Percentiles rank a stretch among this genome's conserved stretches.
Conservation (phyloP, 2,888 invertebrate species). For the Prosopocoilus inquinatus region DNA sequence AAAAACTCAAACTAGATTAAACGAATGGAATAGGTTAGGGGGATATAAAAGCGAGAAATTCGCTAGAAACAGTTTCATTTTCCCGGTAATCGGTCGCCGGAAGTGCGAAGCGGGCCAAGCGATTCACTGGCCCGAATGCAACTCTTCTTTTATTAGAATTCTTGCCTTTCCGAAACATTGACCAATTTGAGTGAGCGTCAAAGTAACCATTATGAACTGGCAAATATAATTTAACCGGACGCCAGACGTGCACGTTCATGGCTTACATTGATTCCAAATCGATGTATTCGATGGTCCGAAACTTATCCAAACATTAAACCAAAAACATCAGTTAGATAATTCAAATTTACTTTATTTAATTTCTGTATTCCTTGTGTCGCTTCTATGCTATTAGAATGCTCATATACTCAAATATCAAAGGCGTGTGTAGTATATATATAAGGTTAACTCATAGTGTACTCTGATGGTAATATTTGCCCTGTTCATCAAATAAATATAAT, state of each 20-base stretch:
- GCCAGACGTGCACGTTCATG: conserved; percentile 21
- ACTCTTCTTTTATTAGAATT: conserved; percentile 47
- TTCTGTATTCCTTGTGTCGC: no score
- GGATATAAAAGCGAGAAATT: conserved; percentile 25
- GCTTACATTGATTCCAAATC: not conserved
- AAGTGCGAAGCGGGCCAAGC: conserved; percentile 31
- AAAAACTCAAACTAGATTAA: conserved; percentile 2
- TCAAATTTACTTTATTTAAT: no score
- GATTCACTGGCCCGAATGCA: conserved; percentile 38
- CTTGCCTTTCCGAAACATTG: conserved; percentile 48
- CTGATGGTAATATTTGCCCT: no score
- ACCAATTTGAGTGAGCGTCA: conserved; percentile 46
- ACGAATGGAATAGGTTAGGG: conserved; percentile 4
- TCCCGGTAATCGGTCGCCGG: conserved; percentile 41
- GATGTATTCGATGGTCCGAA: no score
- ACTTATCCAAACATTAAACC: no score
- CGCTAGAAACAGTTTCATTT: conserved; percentile 40
- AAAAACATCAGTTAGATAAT: no score
- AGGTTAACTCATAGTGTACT: no score
- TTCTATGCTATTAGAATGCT: no score
- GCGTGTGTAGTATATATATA: no score
- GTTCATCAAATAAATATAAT: no score
- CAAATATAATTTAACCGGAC: conserved; percentile 33
- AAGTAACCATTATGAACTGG: conserved; percentile 47
- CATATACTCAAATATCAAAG: no score